Evolutionary conservation across 2,888 invertebrate genomes (phyloP), one percentile per base, ranked within the genome.

Genomic region (Drosophila hamatofila): DNA sequence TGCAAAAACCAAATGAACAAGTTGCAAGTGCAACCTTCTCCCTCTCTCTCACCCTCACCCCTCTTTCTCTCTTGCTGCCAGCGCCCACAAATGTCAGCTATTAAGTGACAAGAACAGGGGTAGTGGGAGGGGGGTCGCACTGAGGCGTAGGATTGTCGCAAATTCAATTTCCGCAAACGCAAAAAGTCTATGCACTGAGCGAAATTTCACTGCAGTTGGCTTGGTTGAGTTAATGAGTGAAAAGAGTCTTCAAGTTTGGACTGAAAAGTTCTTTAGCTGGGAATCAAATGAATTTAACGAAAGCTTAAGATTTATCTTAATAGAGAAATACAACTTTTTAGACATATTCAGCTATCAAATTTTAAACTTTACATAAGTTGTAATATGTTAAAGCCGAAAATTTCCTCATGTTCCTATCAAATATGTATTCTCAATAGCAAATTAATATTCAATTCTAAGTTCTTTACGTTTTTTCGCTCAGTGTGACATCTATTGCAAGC

Each of bases 141-240:
- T 9, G 51, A 25, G 30, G 30, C 42, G 35, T 48, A 23, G 42
- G 74, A 73, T 75, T 81, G 78, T 66, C 72, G 75, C 75, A 88
- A 79, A 85, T 88, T 85, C 72, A 88, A 85, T 85, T 85, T 85
- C 78, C 83, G 75, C 81, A 39, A 54, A 81, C 65, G 60, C 48
- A 58, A 37, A 37, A 63, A 33, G 49, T 55, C 72, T 11, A 25
- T 39, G 21, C 59, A 59, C 59, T 51, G 27, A 21, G 39, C 21
- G 51, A 59, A 59, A 51, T 21, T 48, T 9, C 11, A n/a, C 0
- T 2, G 16, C 16, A 21, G 7, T 44, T 44, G 14, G 5, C 8
- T n/a, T n/a, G n/a, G n/a, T n/a, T n/a, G n/a, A n/a, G n/a, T n/a
- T 37, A 16, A 41, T n/a, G 7, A n/a, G 16, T 7, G 12, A 12